A percentile compares a stretch with the other conserved stretches of the same genome.
These are phyloP conservation scores for Anniella stebbinsi DNA, from an alignment of 2,797 vertebrate species.

Conservation along the genomic window DNA sequence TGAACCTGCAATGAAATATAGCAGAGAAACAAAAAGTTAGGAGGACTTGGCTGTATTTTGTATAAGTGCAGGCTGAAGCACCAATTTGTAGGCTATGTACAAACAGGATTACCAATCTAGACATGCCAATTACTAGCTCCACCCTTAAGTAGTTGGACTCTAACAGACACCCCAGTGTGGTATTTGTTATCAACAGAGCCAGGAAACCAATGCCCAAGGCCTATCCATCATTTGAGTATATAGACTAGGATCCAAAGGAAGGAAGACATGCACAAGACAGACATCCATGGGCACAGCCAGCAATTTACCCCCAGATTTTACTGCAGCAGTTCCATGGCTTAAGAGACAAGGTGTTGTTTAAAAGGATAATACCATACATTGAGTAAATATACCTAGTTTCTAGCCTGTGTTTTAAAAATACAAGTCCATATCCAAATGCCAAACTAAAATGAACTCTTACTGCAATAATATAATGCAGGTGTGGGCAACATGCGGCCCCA, in stretches of 20 bases:
- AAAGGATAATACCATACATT: no score
- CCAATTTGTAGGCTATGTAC: neutral
- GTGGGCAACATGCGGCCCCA: neutral
- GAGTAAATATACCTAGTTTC: no score
- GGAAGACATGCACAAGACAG: neutral
- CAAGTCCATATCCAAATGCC: neutral
- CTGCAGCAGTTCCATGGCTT: neutral
- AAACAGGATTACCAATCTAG: neutral
- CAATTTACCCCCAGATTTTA: neutral
- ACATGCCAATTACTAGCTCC: conserved; percentile 9
- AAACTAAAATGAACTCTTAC: neutral
- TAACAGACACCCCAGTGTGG: neutral
- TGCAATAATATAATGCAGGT: neutral
- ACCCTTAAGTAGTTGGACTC: neutral
- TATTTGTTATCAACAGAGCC: neutral
- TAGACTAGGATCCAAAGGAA: neutral
- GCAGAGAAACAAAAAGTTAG: conserved; percentile 26
- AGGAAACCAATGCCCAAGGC: neutral
- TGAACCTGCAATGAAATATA: conserved; percentile 67
- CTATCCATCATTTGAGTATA: neutral
- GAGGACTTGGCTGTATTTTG: neutral
- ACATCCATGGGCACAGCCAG: neutral
- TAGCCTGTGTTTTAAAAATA: neutral
- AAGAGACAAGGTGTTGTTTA: neutral
- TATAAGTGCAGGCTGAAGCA: rapidly evolving